Evolutionary conservation across 1,140 invertebrate species (phyloP), one percentile per base, ranked within the genome.

Genomic region (Apis cerana): DNA sequence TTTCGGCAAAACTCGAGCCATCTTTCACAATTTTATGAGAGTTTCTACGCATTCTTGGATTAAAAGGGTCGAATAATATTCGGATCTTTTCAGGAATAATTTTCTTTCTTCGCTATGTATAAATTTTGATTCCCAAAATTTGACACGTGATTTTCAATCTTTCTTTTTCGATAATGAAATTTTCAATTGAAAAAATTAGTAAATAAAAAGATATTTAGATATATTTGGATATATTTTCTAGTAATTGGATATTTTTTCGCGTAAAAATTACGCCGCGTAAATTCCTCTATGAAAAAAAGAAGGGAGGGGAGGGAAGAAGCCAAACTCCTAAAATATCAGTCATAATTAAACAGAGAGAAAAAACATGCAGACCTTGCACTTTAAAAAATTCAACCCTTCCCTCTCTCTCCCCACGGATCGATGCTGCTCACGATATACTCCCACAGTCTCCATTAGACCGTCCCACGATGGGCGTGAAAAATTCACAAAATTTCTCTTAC

Each of bases 311-410:
- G 23, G 10, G 17, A 19, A 58, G 13, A 15, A 19, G 5, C 7
- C 2, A 58, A 33, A 33, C 33, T 15, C 33, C 12, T 21, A 12
- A 21, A 43, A 21, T 43, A 43, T 67, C 64, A 68, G 43, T 50
- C 65, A 50, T 50, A 50, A 68, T 68, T 68, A 68, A 68, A 68
- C 19, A 5, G 64, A 23, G 59, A 4, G 23, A n/a, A 21, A 67
- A 67, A 69, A 69, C 12, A 12, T 9, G 33, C 67, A 52, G 48
- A 69, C 67, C 43, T 69, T 69, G 48, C 43, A 43, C 67, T 69
- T 69, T 50, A 69, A 69, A 69, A 69, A 69, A 50, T 69, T 69
- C 67, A 69, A 8, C 48, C 48, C 13, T n/a, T 23, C 67, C 13
- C 17, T 17, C 58, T 21, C 15, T 19, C 65, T 27, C 19, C 17